Conservation (phyloP, 2,888 invertebrate genomes). For the Linyphia triangularis region DNA sequence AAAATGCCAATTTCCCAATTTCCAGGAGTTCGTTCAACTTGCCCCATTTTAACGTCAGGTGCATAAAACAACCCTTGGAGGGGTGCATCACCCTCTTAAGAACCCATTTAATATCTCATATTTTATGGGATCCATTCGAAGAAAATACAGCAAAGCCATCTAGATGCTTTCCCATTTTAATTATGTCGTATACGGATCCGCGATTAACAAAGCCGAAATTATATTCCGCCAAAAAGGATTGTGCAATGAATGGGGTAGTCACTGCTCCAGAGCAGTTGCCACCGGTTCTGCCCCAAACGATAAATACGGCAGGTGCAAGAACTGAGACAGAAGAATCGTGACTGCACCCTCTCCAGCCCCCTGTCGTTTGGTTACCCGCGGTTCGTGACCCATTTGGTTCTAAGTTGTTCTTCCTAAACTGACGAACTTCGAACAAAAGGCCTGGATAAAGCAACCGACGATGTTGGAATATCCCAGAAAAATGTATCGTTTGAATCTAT, state of each 20-base stretch:
- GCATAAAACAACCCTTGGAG: not conserved
- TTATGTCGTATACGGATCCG: conserved; percentile 51
- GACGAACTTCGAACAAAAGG: conserved; percentile 43
- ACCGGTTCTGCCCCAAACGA: conserved; percentile 56
- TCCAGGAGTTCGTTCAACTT: conserved; percentile 31
- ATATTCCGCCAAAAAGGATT: conserved; percentile 55
- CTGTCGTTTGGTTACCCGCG: conserved; percentile 50
- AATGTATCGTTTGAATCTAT: conserved; percentile 36
- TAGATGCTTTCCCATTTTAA: conserved; percentile 22
- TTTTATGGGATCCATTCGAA: conserved; percentile 9
- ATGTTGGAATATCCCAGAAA: conserved; percentile 25
- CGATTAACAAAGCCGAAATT: conserved; percentile 48
- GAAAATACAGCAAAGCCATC: not conserved
- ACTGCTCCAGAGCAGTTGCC: conserved; percentile 28
- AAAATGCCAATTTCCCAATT: not conserved
- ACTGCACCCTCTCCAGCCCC: conserved; percentile 7
- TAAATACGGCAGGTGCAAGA: conserved; percentile 68
- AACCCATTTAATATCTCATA: not conserved
- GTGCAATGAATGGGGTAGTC: conserved; percentile 36
- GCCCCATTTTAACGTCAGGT: conserved; percentile 34
- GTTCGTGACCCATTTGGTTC: conserved; percentile 70
- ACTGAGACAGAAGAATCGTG: conserved; percentile 51
- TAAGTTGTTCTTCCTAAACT: conserved; percentile 39
- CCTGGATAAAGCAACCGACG: not conserved
- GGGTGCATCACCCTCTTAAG: not conserved